Evolutionary conservation across 2,797 vertebrate species (phyloP), one percentile per base, ranked within the genome.

Genomic region (Acrocephalus scirpaceus): DNA sequence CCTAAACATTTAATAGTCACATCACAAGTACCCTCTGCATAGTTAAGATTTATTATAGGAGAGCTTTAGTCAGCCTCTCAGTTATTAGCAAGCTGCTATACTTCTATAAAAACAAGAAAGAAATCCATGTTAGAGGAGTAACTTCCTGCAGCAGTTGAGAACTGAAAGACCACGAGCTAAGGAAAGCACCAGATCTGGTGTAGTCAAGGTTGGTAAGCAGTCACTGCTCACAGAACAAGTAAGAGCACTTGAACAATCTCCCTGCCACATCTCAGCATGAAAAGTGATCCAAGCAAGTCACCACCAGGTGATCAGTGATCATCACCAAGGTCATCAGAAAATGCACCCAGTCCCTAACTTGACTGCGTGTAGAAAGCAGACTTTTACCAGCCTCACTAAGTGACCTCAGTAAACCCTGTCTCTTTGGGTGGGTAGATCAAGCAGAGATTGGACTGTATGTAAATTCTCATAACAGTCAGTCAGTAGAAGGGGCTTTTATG

Each of bases 371-470:
- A 54, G 36, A 44, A 86, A 65, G 27, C 12, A 62, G 9, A 40
- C 12, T 29, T 67, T 64, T 36, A 44, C 16, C 25, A 85, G 70
- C 6, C 23, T 34, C 13, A 48, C 30, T 26, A 62, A 70, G 8
- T 16, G 18, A 74, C 13, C 16, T 72, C 51, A 53, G 38, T 16
- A 42, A 10, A 36, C 36, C 26, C 32, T 29, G 3, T 36, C 32
- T 62, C 32, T 69, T 29, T n/a, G 22, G 6, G 13, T 48, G 38
- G 38, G 25, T 11, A 86, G 32, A 53, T 16, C 27, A 80, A 86
- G 42, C 0, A 1, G 38, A 57, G 11, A 48, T 19, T 10, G 6
- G 4, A 17, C 23, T 36, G 1, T 7, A 54, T 11, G 9, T 15
- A 60, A 92, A 69, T 30, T 57, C 26, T n/a, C 8, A 2, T 11